phyloP scores from a whole-genome alignment of 64 coral and sea anemone genomes.

The Montipora sp. region DNA sequence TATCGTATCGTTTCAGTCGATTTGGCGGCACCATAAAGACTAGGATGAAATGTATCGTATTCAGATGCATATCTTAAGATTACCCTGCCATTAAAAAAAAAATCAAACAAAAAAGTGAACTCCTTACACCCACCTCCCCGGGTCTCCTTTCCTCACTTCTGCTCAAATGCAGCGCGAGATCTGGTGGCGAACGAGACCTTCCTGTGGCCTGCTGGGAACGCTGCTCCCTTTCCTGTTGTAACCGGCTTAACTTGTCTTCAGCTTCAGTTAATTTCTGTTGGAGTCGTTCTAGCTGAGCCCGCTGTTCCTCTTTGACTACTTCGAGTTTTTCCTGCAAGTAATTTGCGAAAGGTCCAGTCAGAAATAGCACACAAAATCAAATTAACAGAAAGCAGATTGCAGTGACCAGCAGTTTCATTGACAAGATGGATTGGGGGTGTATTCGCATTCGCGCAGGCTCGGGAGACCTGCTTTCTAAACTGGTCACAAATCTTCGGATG shows the following conservation, averaged over 20 bases:
- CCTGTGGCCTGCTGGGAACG: constrained; percentile 50
- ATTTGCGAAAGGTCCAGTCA: not conserved
- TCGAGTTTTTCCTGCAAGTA: constrained; percentile 73
- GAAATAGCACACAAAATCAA: too few species aligned
- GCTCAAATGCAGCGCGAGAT: constrained; percentile 27
- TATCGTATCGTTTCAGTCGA: not conserved
- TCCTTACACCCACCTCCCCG: constrained; percentile 66
- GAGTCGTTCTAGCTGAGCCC: constrained; percentile 50
- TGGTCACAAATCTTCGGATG: too few species aligned
- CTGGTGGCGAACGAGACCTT: constrained; percentile 77
- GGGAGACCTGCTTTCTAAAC: too few species aligned
- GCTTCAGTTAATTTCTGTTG: constrained; percentile 76
- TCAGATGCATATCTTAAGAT: not conserved
- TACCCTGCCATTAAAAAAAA: not conserved
- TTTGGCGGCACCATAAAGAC: not conserved
- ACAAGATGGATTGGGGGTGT: too few species aligned
- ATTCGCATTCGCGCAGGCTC: too few species aligned
- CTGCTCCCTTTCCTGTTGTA: constrained; percentile 68
- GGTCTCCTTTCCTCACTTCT: constrained; percentile 80
- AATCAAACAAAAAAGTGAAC: not conserved
- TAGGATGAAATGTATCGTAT: not conserved
- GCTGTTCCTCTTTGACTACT: constrained; percentile 72
- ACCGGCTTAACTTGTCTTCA: constrained; percentile 61
- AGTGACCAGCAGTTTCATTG: too few species aligned
- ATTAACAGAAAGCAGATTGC: too few species aligned